Evolutionary conservation across 2,113 vertebrate genomes (phyloP).

Genomic region (Crocuta crocuta): DNA sequence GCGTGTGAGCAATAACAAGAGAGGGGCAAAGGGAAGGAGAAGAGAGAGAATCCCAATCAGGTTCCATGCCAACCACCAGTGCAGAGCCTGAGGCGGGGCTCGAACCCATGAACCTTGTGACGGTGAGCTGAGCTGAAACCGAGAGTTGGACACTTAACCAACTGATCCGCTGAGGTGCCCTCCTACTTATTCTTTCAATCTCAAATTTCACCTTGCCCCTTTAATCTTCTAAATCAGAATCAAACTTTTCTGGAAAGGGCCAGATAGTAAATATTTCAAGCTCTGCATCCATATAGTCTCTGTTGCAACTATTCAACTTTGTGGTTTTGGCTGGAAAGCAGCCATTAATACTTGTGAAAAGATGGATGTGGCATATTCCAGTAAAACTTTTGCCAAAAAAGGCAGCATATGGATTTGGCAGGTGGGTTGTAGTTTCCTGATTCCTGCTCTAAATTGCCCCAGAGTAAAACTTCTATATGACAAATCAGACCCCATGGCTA

Average conservation of each 20-base stretch:
- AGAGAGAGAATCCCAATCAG: too few relatives aligned
- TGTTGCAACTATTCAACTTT: not conserved
- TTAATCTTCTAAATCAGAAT: not conserved
- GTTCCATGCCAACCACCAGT: too few relatives aligned
- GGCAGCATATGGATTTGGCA: not conserved
- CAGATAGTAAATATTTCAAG: not conserved
- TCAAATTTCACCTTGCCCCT: not conserved
- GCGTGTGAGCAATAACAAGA: too few relatives aligned
- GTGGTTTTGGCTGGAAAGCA: not conserved
- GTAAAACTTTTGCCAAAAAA: constrained; percentile 35
- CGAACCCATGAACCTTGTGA: too few relatives aligned
- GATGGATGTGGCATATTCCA: not conserved
- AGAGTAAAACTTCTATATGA: constrained; percentile 7
- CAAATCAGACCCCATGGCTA: not conserved
- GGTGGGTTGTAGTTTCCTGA: not conserved
- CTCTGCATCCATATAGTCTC: not conserved
- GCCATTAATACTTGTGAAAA: not conserved
- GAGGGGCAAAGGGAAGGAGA: too few relatives aligned
- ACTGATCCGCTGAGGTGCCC: too few relatives aligned
- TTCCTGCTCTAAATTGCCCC: not conserved
- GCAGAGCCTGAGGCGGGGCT: too few relatives aligned
- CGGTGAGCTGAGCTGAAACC: too few relatives aligned
- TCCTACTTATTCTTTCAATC: not conserved
- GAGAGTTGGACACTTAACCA: too few relatives aligned
- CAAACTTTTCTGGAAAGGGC: not conserved